Conservation (phyloP, 2,888 invertebrate genomes). For the Parnassius smintheus region DNA sequence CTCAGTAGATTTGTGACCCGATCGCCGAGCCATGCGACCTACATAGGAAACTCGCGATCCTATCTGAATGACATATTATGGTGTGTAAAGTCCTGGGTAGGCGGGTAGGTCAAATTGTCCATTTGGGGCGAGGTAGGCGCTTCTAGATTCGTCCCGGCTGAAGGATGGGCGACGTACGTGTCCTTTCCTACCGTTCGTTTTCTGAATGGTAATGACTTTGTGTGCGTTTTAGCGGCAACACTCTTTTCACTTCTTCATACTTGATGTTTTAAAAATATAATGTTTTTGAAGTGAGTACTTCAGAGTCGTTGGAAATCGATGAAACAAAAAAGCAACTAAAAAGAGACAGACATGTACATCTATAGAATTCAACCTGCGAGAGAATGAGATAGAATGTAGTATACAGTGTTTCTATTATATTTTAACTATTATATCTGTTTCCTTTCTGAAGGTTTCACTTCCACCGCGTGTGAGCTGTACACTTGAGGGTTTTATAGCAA, state of each 20-base stretch:
- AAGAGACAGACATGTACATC: too few species aligned
- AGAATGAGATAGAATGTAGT: too few species aligned
- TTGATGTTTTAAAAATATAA: too few species aligned
- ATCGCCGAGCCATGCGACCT: neutral
- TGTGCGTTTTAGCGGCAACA: constrained; percentile 28
- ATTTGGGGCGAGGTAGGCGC: constrained; percentile 28
- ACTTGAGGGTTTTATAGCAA: too few species aligned
- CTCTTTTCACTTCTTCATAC: neutral
- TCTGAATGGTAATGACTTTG: constrained; percentile 44
- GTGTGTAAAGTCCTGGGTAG: constrained; percentile 1
- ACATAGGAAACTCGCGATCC: neutral
- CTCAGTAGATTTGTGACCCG: neutral
- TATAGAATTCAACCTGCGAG: too few species aligned
- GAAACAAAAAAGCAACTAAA: too few species aligned
- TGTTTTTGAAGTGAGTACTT: too few species aligned
- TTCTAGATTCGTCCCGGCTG: constrained; percentile 41
- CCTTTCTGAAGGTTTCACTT: too few species aligned
- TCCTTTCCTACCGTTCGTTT: constrained; percentile 37
- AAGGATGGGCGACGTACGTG: constrained; percentile 55
- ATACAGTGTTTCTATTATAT: too few species aligned
- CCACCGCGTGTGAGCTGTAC: too few species aligned
- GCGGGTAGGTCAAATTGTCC: constrained; percentile 8
- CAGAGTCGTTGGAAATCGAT: too few species aligned
- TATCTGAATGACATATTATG: constrained; percentile 9
- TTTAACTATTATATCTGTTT: too few species aligned